These are phyloP conservation scores for Cotesia congregata DNA, from an alignment of 2,888 invertebrate genomes.

Conservation along the genomic window DNA sequence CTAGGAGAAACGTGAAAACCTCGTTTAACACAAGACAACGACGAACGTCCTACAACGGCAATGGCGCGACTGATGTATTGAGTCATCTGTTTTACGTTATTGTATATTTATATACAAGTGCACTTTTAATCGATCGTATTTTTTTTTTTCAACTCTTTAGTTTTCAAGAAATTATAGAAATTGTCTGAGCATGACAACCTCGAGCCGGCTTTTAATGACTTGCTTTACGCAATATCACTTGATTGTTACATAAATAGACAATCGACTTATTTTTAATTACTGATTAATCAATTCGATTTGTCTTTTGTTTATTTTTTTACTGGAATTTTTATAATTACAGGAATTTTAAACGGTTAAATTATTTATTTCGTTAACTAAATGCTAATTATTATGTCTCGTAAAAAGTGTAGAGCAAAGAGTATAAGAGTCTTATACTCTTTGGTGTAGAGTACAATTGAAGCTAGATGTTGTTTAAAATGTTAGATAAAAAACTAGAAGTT, in stretches of 20 bases:
- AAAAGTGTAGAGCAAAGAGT: too few species aligned
- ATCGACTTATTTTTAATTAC: not conserved
- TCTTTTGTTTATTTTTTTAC: too few species aligned
- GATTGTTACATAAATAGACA: conserved; percentile 27
- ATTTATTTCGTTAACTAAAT: too few species aligned
- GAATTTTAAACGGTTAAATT: too few species aligned
- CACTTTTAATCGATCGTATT: conserved; percentile 21
- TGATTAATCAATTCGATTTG: not conserved
- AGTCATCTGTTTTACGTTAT: conserved; percentile 54
- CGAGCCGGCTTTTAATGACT: conserved; percentile 16
- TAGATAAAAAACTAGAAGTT: too few species aligned
- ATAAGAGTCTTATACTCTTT: too few species aligned
- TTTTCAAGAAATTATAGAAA: not conserved
- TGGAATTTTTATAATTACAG: too few species aligned
- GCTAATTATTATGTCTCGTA: too few species aligned
- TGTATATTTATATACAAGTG: conserved; percentile 1
- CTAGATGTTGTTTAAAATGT: too few species aligned
- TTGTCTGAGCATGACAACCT: conserved; percentile 15
- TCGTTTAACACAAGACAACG: conserved; percentile 53
- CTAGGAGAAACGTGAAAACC: conserved; percentile 55
- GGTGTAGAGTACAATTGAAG: too few species aligned
- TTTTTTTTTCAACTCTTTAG: conserved; percentile 7
- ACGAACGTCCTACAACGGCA: conserved; percentile 51
- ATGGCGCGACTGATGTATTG: conserved; percentile 56
- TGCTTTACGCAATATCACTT: conserved; percentile 21